phyloP scores from a whole-genome alignment of 2,113 vertebrate species.

The Proteles cristata region DNA sequence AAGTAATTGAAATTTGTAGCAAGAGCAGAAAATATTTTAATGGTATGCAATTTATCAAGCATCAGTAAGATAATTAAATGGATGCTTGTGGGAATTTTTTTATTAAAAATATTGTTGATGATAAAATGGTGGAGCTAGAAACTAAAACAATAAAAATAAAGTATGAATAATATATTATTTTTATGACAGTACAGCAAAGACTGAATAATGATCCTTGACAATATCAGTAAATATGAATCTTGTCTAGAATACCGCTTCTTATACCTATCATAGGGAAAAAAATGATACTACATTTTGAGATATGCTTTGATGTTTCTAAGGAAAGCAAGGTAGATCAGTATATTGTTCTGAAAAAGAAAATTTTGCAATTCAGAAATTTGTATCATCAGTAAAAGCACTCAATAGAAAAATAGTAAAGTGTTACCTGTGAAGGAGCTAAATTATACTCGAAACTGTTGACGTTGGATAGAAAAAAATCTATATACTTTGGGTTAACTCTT shows the following conservation, averaged over 20 bases:
- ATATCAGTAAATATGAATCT: neutral
- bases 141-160: slow-evolving; percentile 33
- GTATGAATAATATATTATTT: neutral
- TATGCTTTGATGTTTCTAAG: neutral
- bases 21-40: neutral
- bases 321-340: neutral
- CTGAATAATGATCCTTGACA: neutral
- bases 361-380: neutral
- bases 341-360: neutral
- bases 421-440: neutral
- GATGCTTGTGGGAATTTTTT: neutral
- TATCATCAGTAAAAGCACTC: neutral
- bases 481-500: neutral
- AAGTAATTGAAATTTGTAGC: neutral
- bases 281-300: neutral
- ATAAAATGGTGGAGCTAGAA: neutral
- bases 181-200: neutral
- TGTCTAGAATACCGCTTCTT: neutral
- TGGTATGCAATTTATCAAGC: neutral
- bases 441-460: neutral
- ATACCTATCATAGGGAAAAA: neutral
- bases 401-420: neutral
- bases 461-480: neutral
- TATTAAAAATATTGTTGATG: slow-evolving; percentile 4
- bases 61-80: neutral